phyloP scores from a whole-genome alignment of 2,888 invertebrate genomes.

The Torymus auratus region DNA sequence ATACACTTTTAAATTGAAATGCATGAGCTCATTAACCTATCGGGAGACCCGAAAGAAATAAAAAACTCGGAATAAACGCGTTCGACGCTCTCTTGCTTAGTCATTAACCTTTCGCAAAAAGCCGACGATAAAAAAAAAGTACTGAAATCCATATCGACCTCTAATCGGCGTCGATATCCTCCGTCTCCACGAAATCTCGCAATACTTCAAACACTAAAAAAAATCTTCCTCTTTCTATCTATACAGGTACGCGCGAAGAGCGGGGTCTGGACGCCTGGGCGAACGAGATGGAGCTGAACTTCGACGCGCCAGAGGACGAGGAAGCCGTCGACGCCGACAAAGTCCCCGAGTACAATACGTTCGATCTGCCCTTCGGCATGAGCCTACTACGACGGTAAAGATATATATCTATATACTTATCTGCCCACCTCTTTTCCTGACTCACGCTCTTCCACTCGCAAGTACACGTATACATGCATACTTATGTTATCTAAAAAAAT shows the following conservation, averaged over 20 bases:
- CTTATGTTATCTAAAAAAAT: no score
- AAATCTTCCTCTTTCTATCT: no score
- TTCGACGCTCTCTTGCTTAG: background rate
- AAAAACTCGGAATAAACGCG: no score
- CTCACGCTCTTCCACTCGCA: no score
- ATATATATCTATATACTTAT: background rate
- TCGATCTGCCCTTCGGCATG: constrained; percentile 87
- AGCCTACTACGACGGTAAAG: constrained; percentile 79
- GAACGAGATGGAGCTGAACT: constrained; percentile 81
- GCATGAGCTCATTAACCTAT: background rate
- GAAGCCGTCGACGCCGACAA: constrained; percentile 71
- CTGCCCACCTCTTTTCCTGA: no score
- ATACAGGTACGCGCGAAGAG: constrained; percentile 84
- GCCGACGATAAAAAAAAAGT: background rate
- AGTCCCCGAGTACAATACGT: constrained; percentile 78
- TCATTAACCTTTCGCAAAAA: background rate
- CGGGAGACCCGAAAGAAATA: no score
- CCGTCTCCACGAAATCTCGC: background rate
- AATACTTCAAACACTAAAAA: no score
- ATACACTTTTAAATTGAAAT: constrained; percentile 13
- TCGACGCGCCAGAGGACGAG: constrained; percentile 67
- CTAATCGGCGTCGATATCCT: background rate
- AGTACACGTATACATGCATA: no score
- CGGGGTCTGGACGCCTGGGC: constrained; percentile 87
- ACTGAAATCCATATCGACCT: background rate